Percentiles rank a stretch among this genome's conserved stretches.
These are phyloP conservation scores for Ophion ventricosus DNA, from an alignment of 2,888 invertebrate genomes.

Conservation along the genomic window DNA sequence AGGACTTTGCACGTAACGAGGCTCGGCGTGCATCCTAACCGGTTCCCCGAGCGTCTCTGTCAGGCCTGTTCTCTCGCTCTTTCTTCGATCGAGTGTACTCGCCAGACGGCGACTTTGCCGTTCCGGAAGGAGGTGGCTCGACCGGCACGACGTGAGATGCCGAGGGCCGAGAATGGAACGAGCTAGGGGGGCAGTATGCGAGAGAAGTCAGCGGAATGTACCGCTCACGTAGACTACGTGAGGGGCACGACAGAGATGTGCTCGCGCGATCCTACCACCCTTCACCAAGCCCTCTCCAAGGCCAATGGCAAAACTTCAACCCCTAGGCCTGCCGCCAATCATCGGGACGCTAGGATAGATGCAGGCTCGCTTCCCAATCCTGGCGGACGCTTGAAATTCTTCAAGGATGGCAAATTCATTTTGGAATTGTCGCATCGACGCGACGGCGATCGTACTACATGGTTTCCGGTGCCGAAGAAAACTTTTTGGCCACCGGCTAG, in stretches of 20 bases:
- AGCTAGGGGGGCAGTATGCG: constrained; percentile 81
- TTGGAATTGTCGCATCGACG: constrained; percentile 91
- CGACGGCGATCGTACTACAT: constrained; percentile 92
- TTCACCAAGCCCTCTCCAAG: constrained; percentile 81
- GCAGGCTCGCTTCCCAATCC: constrained; percentile 82
- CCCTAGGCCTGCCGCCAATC: constrained; percentile 77
- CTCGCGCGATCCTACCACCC: constrained; percentile 81
- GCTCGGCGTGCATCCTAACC: not conserved
- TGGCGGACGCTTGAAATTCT: constrained; percentile 92
- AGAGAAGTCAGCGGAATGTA: constrained; percentile 83
- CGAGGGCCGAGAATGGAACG: constrained; percentile 79
- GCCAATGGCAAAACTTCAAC: constrained; percentile 81
- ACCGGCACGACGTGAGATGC: constrained; percentile 75
- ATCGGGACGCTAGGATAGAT: constrained; percentile 79
- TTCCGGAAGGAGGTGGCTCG: not conserved
- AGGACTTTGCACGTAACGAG: not conserved
- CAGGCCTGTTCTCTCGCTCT: not conserved
- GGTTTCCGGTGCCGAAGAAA: constrained; percentile 95
- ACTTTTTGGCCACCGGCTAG: constrained; percentile 94
- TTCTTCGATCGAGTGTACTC: not conserved
- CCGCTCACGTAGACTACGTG: constrained; percentile 82
- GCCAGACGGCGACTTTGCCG: not conserved
- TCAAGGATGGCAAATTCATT: constrained; percentile 96
- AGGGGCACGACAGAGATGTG: constrained; percentile 82
- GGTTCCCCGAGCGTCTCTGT: not conserved